Base-by-base conservation (phyloP, 2,113 vertebrate genomes). In the Solenodon paradoxus region DNA sequence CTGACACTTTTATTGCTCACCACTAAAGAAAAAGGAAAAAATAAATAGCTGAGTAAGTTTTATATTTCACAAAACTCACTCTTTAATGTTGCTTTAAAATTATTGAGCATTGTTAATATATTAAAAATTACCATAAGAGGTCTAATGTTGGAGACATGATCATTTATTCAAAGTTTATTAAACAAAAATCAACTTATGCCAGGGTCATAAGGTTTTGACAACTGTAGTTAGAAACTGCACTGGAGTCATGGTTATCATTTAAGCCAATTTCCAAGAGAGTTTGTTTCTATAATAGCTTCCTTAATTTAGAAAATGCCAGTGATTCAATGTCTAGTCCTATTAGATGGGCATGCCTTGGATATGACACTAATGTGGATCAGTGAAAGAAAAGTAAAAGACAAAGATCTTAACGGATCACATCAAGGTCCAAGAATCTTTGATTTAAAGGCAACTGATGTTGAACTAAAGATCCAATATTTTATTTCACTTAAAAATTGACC, bases 351-450 rank as follows among this genome's bases (percentile, higher is more conserved):
- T 96, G 87, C 77, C 81, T 97, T 96, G 91, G 53, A 93, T 98
- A 91, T 91, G 85, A 96, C 84, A 96, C 85, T 96, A 96, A 97
- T 81, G 87, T 96, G 97, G 97, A 94, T 97, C 92, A 96, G 92
- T 96, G 94, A 97, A 98, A 97, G 74, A 91, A 97, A 98, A 97
- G 26, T 79, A 92, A 96, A 97, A 95, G 68, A 96, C 66, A 93
- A 81, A 95, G 82, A 78, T 86, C 35, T 93, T 97, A 95, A 98
- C 94, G n/a, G 94, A 93, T 97, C 96, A 97, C 55, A 94, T 93
- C 59, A 90, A 96, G 90, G 77, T 80, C 90, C 95, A 95, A 94
- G 88, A 96, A 74, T 82, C 88, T 95, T 96, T 68, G 57, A 68
- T 85, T 66, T 88, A 86, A 95, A 96, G 68, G 93, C 84, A 97